Evolutionary conservation across 2,888 invertebrate species (phyloP).

Genomic region (Pristionchus maxplancki): DNA sequence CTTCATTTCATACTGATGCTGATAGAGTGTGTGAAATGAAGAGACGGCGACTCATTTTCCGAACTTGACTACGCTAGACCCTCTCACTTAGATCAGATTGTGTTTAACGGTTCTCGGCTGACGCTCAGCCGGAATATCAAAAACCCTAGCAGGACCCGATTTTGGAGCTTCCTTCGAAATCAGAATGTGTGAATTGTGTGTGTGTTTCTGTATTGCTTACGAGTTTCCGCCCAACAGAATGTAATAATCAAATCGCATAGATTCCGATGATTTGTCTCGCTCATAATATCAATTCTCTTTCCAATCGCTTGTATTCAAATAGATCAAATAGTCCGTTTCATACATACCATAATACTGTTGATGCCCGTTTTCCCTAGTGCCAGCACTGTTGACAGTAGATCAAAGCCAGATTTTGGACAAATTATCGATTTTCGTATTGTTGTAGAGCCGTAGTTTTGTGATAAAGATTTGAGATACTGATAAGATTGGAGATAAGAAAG

Average conservation of each 20-base stretch:
- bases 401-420: background rate
- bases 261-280: conserved; percentile 1
- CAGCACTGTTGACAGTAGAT: conserved; percentile 35
- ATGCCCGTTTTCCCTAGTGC: background rate
- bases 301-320: background rate
- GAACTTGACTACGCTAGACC: too few species aligned
- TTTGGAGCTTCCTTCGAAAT: background rate
- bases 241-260: conserved; percentile 35
- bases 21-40: too few species aligned
- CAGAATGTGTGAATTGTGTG: background rate
- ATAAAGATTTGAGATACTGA: conserved; percentile 37
- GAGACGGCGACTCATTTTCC: too few species aligned
- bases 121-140: background rate
- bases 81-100: background rate
- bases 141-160: background rate
- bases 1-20: too few species aligned
- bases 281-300: conserved; percentile 17
- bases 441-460: background rate
- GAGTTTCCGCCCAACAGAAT: background rate
- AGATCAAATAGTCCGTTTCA: background rate
- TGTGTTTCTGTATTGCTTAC: background rate
- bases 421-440: conserved; percentile 18
- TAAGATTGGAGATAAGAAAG: background rate
- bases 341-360: conserved; percentile 10
- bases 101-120: background rate